A percentile compares a stretch with the other conserved stretches of the same genome.
These are phyloP conservation scores for Liodrosophila aerea DNA, from an alignment of 2,888 invertebrate genomes.

Conservation along the genomic window DNA sequence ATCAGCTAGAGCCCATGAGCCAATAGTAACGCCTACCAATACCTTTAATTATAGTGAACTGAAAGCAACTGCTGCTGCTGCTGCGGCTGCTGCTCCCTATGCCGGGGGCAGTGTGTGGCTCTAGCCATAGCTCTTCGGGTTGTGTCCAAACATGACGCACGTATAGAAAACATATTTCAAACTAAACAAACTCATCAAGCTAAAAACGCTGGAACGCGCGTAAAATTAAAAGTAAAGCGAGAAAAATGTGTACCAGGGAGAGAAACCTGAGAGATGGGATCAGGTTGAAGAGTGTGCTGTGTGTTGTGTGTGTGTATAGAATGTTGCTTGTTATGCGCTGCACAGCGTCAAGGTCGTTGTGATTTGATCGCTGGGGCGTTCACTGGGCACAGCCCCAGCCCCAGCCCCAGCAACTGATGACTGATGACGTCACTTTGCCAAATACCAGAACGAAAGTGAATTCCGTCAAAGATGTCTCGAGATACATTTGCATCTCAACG, in stretches of 20 bases:
- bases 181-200: slow-evolving; percentile 75
- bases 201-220: slow-evolving; percentile 63
- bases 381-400: slow-evolving; percentile 13
- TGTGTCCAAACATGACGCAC: slow-evolving; percentile 70
- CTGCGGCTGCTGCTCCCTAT: too few relatives aligned
- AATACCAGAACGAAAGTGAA: neutral
- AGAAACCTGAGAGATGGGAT: neutral
- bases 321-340: slow-evolving; percentile 53
- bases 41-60: slow-evolving; percentile 74
- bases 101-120: slow-evolving; percentile 18
- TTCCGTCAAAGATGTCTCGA: too few relatives aligned
- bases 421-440: slow-evolving; percentile 28
- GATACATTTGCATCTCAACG: too few relatives aligned
- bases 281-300: too few relatives aligned
- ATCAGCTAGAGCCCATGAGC: slow-evolving; percentile 55
- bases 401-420: too few relatives aligned
- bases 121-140: neutral
- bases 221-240: slow-evolving; percentile 74
- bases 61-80: slow-evolving; percentile 11
- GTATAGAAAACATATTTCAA: slow-evolving; percentile 79
- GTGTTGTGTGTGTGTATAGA: slow-evolving; percentile 7
- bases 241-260: slow-evolving; percentile 30
- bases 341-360: slow-evolving; percentile 48
- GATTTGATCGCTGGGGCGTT: slow-evolving; percentile 57
- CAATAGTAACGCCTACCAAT: slow-evolving; percentile 78